A percentile compares a stretch with the other conserved stretches of the same genome.
Conservation (phyloP, 2,888 invertebrate species). For the Zeuzera pyrina region DNA sequence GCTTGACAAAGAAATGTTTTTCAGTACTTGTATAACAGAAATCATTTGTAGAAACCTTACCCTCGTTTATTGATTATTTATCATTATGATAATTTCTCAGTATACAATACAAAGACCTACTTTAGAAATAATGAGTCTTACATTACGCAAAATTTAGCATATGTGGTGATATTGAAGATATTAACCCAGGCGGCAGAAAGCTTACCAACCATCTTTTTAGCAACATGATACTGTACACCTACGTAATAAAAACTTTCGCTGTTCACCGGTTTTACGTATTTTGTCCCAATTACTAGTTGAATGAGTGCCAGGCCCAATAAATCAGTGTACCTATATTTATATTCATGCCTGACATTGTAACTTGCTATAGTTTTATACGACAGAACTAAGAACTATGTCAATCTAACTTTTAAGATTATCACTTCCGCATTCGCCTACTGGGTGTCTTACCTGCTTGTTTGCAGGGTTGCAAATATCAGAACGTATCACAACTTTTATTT, state of each 20-base stretch:
- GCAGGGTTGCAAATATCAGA: conserved; percentile 28
- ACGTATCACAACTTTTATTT: conserved; percentile 1
- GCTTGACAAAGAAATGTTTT: too few species aligned
- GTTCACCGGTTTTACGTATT: conserved; percentile 41
- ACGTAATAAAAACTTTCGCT: conserved; percentile 33
- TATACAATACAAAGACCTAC: too few species aligned
- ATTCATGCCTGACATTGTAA: conserved; percentile 51
- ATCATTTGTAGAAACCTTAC: too few species aligned
- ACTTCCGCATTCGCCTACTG: conserved; percentile 52
- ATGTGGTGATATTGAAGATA: too few species aligned
- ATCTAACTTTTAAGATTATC: conserved; percentile 70
- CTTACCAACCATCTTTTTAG: too few species aligned
- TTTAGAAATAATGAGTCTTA: too few species aligned
- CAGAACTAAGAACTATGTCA: conserved; percentile 67
- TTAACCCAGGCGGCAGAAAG: too few species aligned
- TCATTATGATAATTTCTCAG: too few species aligned
- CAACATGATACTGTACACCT: too few species aligned
- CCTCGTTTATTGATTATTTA: too few species aligned
- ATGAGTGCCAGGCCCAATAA: conserved; percentile 54
- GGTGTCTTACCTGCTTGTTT: conserved; percentile 41
- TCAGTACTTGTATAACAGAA: too few species aligned
- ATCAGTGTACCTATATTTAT: conserved; percentile 37
- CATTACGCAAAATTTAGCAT: too few species aligned
- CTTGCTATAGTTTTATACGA: conserved; percentile 52
- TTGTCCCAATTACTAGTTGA: conserved; percentile 56